Evolutionary conservation across 2,113 vertebrate species (phyloP).

Genomic region (Bufo gargarizans): DNA sequence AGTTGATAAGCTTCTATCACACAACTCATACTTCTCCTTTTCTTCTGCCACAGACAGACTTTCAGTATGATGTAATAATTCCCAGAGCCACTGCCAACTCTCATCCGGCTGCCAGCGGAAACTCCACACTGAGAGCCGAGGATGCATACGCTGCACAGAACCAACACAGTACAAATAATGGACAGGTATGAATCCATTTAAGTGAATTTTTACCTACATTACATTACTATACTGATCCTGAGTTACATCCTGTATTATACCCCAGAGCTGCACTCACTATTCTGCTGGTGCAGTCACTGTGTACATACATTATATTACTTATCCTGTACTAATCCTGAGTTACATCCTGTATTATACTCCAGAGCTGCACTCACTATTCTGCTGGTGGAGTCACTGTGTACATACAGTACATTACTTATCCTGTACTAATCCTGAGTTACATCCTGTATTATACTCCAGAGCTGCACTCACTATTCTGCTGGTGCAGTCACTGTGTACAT

Average conservation of each 20-base stretch:
- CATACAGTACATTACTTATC: too few species aligned
- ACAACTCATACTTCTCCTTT: not conserved
- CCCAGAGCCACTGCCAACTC: constrained; percentile 81
- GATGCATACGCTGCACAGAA: constrained; percentile 64
- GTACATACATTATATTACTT: too few species aligned
- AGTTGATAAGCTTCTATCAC: not conserved
- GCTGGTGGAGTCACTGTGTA: too few species aligned
- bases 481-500: too few species aligned
- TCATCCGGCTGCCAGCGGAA: constrained; percentile 71
- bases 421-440: too few species aligned
- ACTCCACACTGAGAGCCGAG: constrained; percentile 75
- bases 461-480: too few species aligned
- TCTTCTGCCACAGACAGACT: constrained; percentile 65
- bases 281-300: too few species aligned
- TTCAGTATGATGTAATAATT: constrained; percentile 77
- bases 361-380: too few species aligned
- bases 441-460: too few species aligned
- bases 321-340: too few species aligned
- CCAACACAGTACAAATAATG: constrained; percentile 57
- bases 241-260: constrained; percentile 1
- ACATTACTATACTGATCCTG: not conserved
- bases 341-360: too few species aligned
- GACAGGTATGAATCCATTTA: constrained; percentile 66
- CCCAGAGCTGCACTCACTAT: too few species aligned
- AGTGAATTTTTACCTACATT: not conserved